Evolutionary conservation across 2,113 vertebrate species (phyloP).

Genomic region (Geococcyx californianus): DNA sequence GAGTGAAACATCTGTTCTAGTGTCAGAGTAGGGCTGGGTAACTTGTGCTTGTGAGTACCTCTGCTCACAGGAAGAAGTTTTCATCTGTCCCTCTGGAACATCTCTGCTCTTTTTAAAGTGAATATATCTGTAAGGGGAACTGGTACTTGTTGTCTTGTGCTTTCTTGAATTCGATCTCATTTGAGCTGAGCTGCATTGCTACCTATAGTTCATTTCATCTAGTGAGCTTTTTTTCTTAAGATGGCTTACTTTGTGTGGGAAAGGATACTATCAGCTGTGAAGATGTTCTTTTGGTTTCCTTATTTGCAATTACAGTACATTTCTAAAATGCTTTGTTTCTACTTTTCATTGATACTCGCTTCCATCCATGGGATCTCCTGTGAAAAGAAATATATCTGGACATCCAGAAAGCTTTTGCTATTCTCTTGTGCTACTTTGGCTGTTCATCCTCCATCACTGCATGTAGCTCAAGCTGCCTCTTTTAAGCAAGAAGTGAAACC

Average conservation of each 20-base stretch:
- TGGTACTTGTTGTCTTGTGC: not conserved
- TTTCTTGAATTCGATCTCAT: not conserved
- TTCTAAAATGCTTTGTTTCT: not conserved
- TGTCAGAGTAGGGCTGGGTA: not conserved
- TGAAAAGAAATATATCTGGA: not conserved
- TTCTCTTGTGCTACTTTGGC: not conserved
- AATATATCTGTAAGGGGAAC: not conserved
- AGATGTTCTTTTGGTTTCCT: not conserved
- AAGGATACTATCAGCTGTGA: not conserved
- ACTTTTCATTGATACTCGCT: not conserved
- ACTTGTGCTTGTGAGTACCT: not conserved
- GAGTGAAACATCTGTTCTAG: not conserved
- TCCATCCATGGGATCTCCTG: not conserved
- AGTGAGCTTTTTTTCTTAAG: not conserved
- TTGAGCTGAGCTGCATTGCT: not conserved
- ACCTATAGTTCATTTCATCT: not conserved
- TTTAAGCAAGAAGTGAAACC: not conserved
- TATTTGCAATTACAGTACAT: not conserved
- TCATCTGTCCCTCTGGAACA: not conserved
- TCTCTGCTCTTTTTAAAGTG: not conserved
- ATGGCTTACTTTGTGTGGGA: not conserved
- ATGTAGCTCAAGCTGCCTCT: not conserved
- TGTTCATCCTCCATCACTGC: not conserved
- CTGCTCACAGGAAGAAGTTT: not conserved
- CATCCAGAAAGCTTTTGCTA: not conserved